Evolutionary conservation across 2,888 invertebrate species (phyloP), one percentile per base, ranked within the genome.

Genomic region (Adineta ricciae): DNA sequence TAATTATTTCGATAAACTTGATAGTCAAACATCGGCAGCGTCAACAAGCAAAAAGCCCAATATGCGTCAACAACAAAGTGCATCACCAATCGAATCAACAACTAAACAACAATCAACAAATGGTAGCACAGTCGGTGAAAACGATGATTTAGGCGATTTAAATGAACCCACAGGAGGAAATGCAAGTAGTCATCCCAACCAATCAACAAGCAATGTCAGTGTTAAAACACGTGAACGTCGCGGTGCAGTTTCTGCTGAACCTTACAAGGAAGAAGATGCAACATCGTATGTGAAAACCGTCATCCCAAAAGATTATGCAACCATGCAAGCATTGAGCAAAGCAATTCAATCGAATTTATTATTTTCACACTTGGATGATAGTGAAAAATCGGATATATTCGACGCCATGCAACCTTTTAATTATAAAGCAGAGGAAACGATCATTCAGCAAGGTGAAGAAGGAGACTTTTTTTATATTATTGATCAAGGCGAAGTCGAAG

Each of bases 381-480:
- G 95, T 88, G 97, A 97, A 92, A 89, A 90, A 93, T 91, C 91
- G 84, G 98, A 99, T 90, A 99, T 99, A 91, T 99, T 98, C 91
- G 98, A 99, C 91, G 99, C 98, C 87, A 99, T 99, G 99, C 98
- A 98, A 90, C 96, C 97, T 41, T 96, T 97, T 85, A 96, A 95
- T 88, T 96, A 96, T 91, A 92, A 95, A 87, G 94, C 95, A 64
- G 96, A 95, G 50, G 98, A 99, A 91, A 94, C 95, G 84, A 97
- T 99, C 89, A 99, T 99, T 88, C 94, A 95, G 88, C 98, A 98
- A 92, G 92, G 97, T 84, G 97, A 98, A 90, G 97, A 97, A 91
- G 98, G 98, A 86, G 98, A 99, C 92, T 98, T 98, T 91, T 99
- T 99, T 92, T 99, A 99, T 91, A 97, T 99, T 86, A 95, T 99